Conservation (phyloP, 2,888 invertebrate species). For the Penaeus monodon region DNA sequence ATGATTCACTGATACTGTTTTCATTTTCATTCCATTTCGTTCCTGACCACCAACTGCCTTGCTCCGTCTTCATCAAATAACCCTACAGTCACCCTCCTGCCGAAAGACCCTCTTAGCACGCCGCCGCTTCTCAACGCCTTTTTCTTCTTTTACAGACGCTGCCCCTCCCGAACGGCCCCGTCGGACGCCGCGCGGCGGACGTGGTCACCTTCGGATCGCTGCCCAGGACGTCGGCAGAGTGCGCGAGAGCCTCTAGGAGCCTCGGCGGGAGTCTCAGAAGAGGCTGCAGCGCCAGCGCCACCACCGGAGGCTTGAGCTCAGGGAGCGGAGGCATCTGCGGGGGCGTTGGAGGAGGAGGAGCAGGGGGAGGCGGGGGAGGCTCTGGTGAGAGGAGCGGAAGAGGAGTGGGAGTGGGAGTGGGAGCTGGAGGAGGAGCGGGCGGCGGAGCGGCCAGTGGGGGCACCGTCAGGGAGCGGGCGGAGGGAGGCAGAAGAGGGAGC, state of each 20-base stretch:
- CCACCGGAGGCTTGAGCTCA: too few relatives aligned
- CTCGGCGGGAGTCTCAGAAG: conserved; percentile 46
- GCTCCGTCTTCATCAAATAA: too few relatives aligned
- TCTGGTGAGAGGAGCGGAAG: not conserved
- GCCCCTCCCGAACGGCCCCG: conserved; percentile 54
- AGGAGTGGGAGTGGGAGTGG: not conserved
- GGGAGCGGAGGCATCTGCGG: too few relatives aligned
- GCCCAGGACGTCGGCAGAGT: conserved; percentile 41
- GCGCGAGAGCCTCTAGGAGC: conserved; percentile 25
- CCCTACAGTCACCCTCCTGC: too few relatives aligned
- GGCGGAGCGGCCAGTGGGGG: not conserved
- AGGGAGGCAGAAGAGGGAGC: conserved; percentile 24
- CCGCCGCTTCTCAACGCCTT: not conserved
- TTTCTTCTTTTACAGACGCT: conserved; percentile 34
- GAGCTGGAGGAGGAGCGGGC: conserved; percentile 18
- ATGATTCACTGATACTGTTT: too few relatives aligned
- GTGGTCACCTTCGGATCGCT: conserved; percentile 47
- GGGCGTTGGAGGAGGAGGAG: not conserved
- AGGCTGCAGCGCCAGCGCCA: conserved; percentile 36
- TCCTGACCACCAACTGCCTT: too few relatives aligned
- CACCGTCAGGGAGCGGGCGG: conserved; percentile 21
- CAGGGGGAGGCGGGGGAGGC: not conserved
- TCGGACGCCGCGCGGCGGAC: conserved; percentile 32
- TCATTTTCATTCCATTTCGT: too few relatives aligned
- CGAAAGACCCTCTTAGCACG: too few relatives aligned